Conservation (phyloP, 2,888 invertebrate genomes). For the Molorchus minor region DNA sequence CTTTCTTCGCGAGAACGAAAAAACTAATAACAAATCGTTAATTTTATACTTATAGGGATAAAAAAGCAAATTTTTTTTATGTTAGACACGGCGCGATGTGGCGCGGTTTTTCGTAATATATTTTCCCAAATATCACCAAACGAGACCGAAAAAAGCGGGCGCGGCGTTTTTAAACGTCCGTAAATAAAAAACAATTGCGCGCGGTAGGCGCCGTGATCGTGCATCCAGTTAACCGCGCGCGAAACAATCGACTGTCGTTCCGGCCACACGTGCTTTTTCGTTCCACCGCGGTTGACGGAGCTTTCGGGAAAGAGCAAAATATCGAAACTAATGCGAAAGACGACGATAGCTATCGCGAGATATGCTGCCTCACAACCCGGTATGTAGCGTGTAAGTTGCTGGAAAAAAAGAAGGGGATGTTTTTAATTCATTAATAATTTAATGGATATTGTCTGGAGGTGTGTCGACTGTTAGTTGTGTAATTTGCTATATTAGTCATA, state of each 20-base stretch:
- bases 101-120: not conserved
- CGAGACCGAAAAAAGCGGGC: not conserved
- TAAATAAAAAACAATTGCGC: constrained; percentile 10
- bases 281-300: constrained; percentile 40
- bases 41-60: no score
- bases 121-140: not conserved
- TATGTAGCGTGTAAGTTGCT: not conserved
- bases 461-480: constrained; percentile 30
- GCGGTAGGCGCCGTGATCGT: constrained; percentile 35
- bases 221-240: constrained; percentile 51
- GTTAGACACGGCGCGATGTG: no score
- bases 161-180: not conserved
- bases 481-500: constrained; percentile 13
- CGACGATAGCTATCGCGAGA: constrained; percentile 24
- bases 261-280: constrained; percentile 53
- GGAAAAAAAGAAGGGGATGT: constrained; percentile 28
- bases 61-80: no score
- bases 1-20: no score
- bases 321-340: constrained; percentile 25
- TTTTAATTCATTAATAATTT: constrained; percentile 45
- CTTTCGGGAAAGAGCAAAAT: constrained; percentile 30
- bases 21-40: no score
- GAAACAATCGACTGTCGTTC: constrained; percentile 54
- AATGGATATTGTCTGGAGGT: constrained; percentile 40
- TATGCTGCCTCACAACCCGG: constrained; percentile 7